Base-by-base conservation (phyloP, 2,888 invertebrate species). In the Panopea generosa region DNA sequence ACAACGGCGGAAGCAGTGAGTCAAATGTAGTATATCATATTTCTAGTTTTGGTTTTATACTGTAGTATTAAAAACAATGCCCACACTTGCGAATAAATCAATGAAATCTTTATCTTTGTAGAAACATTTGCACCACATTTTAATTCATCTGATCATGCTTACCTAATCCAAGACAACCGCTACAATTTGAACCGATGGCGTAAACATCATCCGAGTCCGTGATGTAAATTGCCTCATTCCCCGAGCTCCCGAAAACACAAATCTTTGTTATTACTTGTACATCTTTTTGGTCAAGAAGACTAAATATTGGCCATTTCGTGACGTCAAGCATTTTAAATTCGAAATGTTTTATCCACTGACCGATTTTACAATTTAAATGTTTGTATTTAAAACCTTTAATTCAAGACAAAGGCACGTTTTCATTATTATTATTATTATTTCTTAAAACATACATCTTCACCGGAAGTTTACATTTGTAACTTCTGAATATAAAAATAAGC, bases 171-270 rank as follows among this genome's bases (percentile, higher is more conserved):
- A 95, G 90, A 86, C 95, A 95, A 7, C 94, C 94, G 70, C 93
- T 93, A 40, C 93, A 93, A 83, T 95, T 95, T 14, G 93, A 94
- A 33, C 95, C 95, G 45, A 95, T 84, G 0, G 94, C 94, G 87
- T 93, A 95, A 0, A 95, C 94, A 80, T 94, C 94, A 84, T 94
- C 94, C 76, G 94, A 93, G 69, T 94, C 93, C 11, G 94, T 94
- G n/a, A 95, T 93, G 62, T 95, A 91, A 47, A 95, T 89, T 6
- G 94, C 94, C 89, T 95, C 94, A 88, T 94, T 94, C 1, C 94
- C 95, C 29, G 94, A 92, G 81, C 93, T 94, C 18, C 95, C 95
- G 90, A 94, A 95, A 18, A 95, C 94, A 76, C 94, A 93, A 26
- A 94, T 93, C 84, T 94, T 92, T 77, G 93, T 93, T 38, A 95